Evolutionary conservation across 2,888 invertebrate species (phyloP).

Genomic region (Esperia sulphurella): DNA sequence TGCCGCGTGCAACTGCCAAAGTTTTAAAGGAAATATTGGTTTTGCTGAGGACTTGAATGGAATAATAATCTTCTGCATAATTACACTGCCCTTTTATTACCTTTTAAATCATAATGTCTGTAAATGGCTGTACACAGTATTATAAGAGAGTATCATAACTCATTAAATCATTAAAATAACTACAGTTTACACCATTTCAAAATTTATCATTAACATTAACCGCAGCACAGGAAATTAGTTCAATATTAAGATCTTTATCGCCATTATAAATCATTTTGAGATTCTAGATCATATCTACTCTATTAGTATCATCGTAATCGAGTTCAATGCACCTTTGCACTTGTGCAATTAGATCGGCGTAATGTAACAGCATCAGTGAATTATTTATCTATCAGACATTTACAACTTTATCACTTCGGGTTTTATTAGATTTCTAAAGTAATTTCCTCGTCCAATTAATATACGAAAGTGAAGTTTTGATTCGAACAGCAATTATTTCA

Average conservation of each 20-base stretch:
- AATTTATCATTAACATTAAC: conserved; percentile 1
- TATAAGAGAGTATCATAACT: too few relatives aligned
- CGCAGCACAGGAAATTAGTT: conserved; percentile 15
- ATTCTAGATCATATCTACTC: conserved; percentile 4
- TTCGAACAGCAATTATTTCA: too few relatives aligned
- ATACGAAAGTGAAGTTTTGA: too few relatives aligned
- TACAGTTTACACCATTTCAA: neutral
- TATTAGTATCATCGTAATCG: conserved; percentile 18
- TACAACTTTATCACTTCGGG: neutral
- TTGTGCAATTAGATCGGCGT: conserved; percentile 6
- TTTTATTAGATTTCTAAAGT: neutral
- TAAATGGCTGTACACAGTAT: too few relatives aligned
- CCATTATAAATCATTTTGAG: conserved; percentile 27
- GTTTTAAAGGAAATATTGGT: too few relatives aligned
- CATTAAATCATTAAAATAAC: neutral
- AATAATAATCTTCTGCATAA: too few relatives aligned
- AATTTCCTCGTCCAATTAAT: neutral
- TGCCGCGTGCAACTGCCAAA: too few relatives aligned
- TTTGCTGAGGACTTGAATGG: too few relatives aligned
- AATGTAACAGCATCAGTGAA: neutral
- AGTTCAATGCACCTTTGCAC: conserved; percentile 16
- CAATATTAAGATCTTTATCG: conserved; percentile 25
- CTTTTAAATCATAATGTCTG: too few relatives aligned
- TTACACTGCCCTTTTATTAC: too few relatives aligned
- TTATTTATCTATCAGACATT: neutral